Conservation (phyloP, 2,113 vertebrate species). For the Takifugu flavidus region DNA sequence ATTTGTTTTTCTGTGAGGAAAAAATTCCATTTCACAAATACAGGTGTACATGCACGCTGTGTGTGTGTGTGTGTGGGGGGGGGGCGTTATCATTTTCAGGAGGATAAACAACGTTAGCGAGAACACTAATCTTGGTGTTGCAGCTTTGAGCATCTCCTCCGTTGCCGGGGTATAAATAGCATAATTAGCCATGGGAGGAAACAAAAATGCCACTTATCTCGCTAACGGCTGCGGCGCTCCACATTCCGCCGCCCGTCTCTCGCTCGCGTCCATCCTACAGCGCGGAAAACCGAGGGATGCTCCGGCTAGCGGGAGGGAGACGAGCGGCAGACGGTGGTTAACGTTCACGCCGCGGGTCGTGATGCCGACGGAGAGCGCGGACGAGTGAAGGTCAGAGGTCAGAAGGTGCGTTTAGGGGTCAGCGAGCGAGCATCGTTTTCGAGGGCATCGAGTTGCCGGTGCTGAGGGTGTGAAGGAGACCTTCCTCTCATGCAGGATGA, state of each 20-base stretch:
- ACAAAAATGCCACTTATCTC: slow-evolving; percentile 71
- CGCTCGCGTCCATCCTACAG: slow-evolving; percentile 24
- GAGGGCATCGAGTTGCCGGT: too few relatives aligned
- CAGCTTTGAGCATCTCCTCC: slow-evolving; percentile 59
- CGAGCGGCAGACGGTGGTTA: neutral
- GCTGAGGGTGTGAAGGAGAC: too few relatives aligned
- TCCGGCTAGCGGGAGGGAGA: too few relatives aligned
- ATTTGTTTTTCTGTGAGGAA: too few relatives aligned
- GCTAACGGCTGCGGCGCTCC: slow-evolving; percentile 42
- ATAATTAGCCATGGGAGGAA: slow-evolving; percentile 69
- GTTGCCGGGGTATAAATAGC: slow-evolving; percentile 59
- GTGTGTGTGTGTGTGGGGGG: slow-evolving; percentile 4
- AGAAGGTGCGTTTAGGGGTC: neutral
- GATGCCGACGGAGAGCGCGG: slow-evolving; percentile 22
- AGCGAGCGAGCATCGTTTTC: too few relatives aligned
- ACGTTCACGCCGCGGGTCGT: neutral
- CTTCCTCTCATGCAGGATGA: too few relatives aligned
- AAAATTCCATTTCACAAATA: too few relatives aligned
- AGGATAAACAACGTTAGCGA: slow-evolving; percentile 66
- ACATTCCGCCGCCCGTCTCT: slow-evolving; percentile 37
- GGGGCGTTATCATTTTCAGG: slow-evolving; percentile 51
- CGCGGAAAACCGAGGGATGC: neutral
- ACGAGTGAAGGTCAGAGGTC: neutral
- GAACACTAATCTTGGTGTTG: slow-evolving; percentile 64
- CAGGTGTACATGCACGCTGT: neutral